phyloP scores from a whole-genome alignment of 2,797 vertebrate species.

The Eospalax fontanierii region DNA sequence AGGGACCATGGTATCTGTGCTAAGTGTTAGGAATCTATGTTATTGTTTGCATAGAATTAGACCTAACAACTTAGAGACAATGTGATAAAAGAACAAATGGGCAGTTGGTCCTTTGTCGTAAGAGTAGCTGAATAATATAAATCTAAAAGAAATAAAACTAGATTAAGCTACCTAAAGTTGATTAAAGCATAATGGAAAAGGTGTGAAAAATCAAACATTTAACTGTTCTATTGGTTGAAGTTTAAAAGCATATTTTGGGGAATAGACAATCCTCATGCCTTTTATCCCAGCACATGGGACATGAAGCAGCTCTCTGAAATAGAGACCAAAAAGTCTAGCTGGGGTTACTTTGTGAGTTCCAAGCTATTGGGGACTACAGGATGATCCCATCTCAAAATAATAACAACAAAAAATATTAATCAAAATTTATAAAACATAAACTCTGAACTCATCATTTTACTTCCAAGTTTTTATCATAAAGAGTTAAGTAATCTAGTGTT shows the following conservation, averaged over 20 bases:
- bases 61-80: neutral
- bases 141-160: slow-evolving; percentile 38
- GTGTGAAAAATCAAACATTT: neutral
- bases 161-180: neutral
- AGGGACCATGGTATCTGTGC: neutral
- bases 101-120: neutral
- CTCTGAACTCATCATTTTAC: neutral
- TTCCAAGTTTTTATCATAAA: slow-evolving; percentile 17
- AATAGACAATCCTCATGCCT: neutral
- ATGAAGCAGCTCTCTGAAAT: too few species aligned
- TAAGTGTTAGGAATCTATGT: neutral
- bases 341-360: too few species aligned
- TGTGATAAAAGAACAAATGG: neutral
- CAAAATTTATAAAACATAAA: neutral
- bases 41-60: neutral
- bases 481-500: neutral
- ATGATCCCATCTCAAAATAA: too few species aligned
- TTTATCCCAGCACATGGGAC: too few species aligned
- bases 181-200: neutral
- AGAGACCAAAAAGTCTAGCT: too few species aligned
- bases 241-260: neutral
- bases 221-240: neutral
- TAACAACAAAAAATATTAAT: neutral
- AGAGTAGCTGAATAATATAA: neutral
- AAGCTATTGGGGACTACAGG: too few species aligned